Evolutionary conservation across 2,113 vertebrate species (phyloP), one percentile per base, ranked within the genome.

Genomic region (Athene noctua): DNA sequence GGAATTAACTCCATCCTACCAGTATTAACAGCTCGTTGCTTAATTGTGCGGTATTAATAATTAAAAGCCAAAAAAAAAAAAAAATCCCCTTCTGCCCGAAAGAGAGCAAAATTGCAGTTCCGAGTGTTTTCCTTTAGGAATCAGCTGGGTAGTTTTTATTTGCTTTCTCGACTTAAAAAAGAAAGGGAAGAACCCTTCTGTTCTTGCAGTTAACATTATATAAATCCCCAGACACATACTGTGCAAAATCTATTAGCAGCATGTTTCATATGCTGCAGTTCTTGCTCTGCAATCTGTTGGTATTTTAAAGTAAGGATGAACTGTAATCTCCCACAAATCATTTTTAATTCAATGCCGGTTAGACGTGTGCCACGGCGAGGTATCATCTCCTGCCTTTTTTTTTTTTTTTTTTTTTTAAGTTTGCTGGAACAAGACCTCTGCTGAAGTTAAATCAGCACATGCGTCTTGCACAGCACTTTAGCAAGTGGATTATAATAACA

Each of bases 401-500:
- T 78, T 47, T 51, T 42, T 62, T n/a, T 66, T 47, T n/a, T n/a
- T n/a, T n/a, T n/a, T n/a, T n/a, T n/a, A n/a, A n/a, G n/a, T n/a
- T n/a, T n/a, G n/a, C n/a, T n/a, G n/a, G n/a, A n/a, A n/a, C n/a
- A 83, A 93, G 88, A 85, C 80, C 94, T 94, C 88, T 96, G 74
- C 95, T 78, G 88, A 96, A 97, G 95, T 96, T 97, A 95, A 93
- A 94, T 71, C 62, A 16, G 86, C 95, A 92, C 96, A 94, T 83
- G 98, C 96, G 96, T 96, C 89, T 97, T 83, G 86, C 95, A 89
- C 68, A 42, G 94, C 73, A 91, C 87, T 95, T 96, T 77, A 84
- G 92, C 97, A 96, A 88, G 93, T 92, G 96, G 93, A 94, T 98
- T 92, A 75, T 89, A 86, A 86, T 87, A 96, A 96, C 96, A 96